phyloP scores from a whole-genome alignment of 2,113 vertebrate genomes.

The Cynocephalus volans region DNA sequence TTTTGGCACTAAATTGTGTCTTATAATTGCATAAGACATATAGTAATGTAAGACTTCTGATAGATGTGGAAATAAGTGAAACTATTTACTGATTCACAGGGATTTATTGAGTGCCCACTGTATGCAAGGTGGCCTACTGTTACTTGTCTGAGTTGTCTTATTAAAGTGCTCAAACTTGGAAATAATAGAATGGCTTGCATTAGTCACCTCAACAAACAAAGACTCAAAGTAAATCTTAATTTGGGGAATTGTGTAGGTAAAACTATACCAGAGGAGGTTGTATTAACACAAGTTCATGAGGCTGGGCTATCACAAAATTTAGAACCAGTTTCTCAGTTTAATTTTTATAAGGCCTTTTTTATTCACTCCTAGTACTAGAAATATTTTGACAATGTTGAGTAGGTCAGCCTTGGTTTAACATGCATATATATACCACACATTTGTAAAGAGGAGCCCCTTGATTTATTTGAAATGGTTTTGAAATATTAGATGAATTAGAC shows the following conservation, averaged over 20 bases:
- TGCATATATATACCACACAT: neutral
- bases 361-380: neutral
- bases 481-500: neutral
- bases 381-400: neutral
- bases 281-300: neutral
- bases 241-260: neutral
- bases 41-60: neutral
- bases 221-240: slow-evolving; percentile 48
- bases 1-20: slow-evolving; percentile 14
- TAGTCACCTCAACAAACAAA: neutral
- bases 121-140: neutral
- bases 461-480: neutral
- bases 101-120: neutral
- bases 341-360: neutral
- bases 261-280: neutral
- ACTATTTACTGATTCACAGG: neutral
- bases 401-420: neutral
- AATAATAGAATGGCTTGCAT: slow-evolving; percentile 25
- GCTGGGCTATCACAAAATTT: neutral
- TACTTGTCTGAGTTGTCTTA: neutral
- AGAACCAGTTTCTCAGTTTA: neutral
- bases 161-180: slow-evolving; percentile 41
- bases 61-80: slow-evolving; percentile 6
- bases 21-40: slow-evolving; percentile 17
- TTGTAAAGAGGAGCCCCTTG: neutral